Percentiles rank a stretch among this genome's conserved stretches.
Evolutionary conservation across 2,888 invertebrate species (phyloP).

Genomic region (Cataglyphis cursor): DNA sequence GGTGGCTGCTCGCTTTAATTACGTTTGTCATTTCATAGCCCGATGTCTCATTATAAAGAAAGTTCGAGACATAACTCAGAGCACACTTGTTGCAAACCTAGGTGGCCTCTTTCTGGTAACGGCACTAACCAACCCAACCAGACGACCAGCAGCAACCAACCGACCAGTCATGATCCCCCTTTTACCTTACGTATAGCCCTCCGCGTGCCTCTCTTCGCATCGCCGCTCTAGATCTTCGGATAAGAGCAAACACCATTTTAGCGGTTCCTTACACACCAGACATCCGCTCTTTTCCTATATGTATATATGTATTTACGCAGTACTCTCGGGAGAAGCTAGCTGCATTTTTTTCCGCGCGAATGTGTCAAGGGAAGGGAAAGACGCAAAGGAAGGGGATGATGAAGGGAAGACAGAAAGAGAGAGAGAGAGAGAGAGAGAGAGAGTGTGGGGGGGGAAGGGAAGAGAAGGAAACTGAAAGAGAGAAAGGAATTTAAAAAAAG

Average conservation of each 20-base stretch:
- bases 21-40: constrained; percentile 83
- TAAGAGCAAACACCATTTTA: constrained; percentile 87
- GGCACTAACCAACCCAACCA: constrained; percentile 81
- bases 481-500: constrained; percentile 32
- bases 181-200: constrained; percentile 84
- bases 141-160: constrained; percentile 72
- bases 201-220: constrained; percentile 86
- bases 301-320: constrained; percentile 26
- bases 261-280: constrained; percentile 87
- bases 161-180: constrained; percentile 78
- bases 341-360: constrained; percentile 77
- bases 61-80: constrained; percentile 80
- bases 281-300: constrained; percentile 85
- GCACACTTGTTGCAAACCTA: constrained; percentile 80
- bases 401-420: background rate
- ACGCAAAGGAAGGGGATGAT: constrained; percentile 31
- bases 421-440: background rate
- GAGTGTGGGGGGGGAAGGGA: background rate
- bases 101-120: constrained; percentile 85
- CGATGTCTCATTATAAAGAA: constrained; percentile 84
- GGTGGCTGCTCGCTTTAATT: constrained; percentile 81
- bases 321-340: constrained; percentile 64
- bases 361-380: constrained; percentile 69
- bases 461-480: constrained; percentile 1
- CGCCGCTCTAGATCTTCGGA: constrained; percentile 87